Evolutionary conservation across 2,888 invertebrate species (phyloP).

Genomic region (Lypha dubia): DNA sequence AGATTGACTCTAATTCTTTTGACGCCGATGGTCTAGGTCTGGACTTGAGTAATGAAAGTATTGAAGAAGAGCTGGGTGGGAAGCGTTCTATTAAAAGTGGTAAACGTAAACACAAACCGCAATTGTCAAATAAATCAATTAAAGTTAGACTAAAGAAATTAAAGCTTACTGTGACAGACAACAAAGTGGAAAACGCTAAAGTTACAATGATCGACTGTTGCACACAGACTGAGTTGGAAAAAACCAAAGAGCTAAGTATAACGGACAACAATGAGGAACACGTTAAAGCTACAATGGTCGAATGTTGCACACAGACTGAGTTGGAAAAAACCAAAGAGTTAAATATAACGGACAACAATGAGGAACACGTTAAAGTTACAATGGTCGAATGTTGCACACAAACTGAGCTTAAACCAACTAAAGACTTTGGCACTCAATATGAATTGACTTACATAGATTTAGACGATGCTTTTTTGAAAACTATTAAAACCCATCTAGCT

Average conservation of each 20-base stretch:
- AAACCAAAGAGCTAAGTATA: background rate
- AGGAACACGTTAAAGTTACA: background rate
- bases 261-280: background rate
- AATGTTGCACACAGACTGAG: constrained; percentile 3
- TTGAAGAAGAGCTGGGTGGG: constrained; percentile 23
- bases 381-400: background rate
- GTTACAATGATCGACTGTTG: constrained; percentile 17
- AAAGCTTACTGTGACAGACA: background rate
- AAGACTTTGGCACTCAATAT: constrained; percentile 36
- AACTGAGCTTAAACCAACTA: background rate
- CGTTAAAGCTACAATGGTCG: constrained; percentile 11
- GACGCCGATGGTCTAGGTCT: constrained; percentile 64
- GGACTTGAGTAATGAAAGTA: constrained; percentile 16
- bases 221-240: background rate
- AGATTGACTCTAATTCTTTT: no score
- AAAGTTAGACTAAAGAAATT: constrained; percentile 25
- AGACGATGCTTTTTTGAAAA: constrained; percentile 77
- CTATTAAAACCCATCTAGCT: constrained; percentile 77
- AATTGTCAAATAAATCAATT: background rate
- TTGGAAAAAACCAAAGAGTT: background rate
- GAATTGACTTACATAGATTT: constrained; percentile 12
- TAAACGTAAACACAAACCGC: background rate
- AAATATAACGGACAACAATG: background rate
- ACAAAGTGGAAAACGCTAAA: background rate
- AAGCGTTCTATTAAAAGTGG: constrained; percentile 53